These are phyloP conservation scores for Galendromus occidentalis DNA, from an alignment of 1,140 invertebrate species.

Conservation along the genomic window DNA sequence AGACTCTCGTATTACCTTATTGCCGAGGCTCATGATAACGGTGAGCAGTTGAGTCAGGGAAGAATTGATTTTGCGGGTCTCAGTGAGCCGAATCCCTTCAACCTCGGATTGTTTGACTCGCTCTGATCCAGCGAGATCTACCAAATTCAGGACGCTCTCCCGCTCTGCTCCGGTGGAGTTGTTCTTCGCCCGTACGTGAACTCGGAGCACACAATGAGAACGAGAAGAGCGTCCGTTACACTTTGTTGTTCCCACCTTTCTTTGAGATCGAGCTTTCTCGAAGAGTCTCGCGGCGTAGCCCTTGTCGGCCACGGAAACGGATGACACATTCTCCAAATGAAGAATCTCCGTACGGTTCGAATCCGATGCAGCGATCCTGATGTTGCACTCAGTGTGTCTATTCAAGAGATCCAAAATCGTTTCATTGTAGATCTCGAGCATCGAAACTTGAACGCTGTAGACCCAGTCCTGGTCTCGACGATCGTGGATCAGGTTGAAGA, in stretches of 20 bases:
- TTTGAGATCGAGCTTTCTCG: conserved; percentile 26
- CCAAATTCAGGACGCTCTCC: conserved; percentile 46
- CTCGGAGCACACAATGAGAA: conserved; percentile 52
- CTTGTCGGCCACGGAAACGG: conserved; percentile 10
- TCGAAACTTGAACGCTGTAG: conserved; percentile 55
- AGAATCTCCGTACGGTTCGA: conserved; percentile 35
- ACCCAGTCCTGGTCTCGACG: conserved; percentile 40
- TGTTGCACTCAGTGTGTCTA: background rate
- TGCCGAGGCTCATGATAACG: background rate
- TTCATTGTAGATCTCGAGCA: conserved; percentile 77
- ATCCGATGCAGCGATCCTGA: conserved; percentile 26
- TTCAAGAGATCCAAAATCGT: conserved; percentile 55
- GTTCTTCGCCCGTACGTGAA: conserved; percentile 31
- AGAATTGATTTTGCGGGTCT: conserved; percentile 66
- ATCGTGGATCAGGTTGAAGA: conserved; percentile 49
- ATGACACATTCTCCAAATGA: conserved; percentile 15
- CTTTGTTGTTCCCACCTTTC: conserved; percentile 38
- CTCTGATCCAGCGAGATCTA: conserved; percentile 83
- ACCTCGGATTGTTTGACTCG: conserved; percentile 55
- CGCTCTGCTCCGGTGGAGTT: conserved; percentile 30
- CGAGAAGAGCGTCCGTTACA: conserved; percentile 41
- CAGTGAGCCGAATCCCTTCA: conserved; percentile 46
- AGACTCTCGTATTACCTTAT: background rate
- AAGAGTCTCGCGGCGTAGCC: background rate
- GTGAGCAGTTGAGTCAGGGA: background rate